A percentile compares a stretch with the other conserved stretches of the same genome.
Evolutionary conservation across 2,888 invertebrate genomes (phyloP).

Genomic region (Dicranocentrus wangi): DNA sequence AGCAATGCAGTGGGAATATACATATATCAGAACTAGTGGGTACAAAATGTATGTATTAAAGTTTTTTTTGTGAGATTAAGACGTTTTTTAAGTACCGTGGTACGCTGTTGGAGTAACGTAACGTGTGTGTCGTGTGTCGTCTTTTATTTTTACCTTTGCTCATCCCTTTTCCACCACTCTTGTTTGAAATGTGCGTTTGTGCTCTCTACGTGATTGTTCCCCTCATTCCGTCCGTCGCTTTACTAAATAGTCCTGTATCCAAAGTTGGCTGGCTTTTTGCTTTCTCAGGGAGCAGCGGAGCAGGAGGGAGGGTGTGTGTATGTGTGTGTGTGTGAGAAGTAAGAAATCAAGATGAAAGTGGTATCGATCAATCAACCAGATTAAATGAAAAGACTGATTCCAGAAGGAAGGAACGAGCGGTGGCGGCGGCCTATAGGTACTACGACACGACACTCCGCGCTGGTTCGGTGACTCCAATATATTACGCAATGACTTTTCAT

Average conservation of each 20-base stretch:
- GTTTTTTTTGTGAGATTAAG: conserved; percentile 37
- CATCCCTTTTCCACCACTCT: background rate
- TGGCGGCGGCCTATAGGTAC: background rate
- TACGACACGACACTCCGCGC: background rate
- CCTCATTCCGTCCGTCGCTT: too few relatives aligned
- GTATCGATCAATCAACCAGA: conserved; percentile 68
- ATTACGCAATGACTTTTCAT: conserved; percentile 51
- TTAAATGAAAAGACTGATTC: conserved; percentile 66
- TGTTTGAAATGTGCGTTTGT: background rate
- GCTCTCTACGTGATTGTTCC: too few relatives aligned
- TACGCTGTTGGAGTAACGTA: background rate
- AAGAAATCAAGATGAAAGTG: conserved; percentile 65
- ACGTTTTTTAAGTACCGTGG: conserved; percentile 31
- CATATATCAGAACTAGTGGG: too few relatives aligned
- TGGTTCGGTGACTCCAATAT: conserved; percentile 36
- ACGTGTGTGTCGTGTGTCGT: conserved; percentile 22
- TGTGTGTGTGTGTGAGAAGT: conserved; percentile 4
- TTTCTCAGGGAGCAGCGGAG: too few relatives aligned
- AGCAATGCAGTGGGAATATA: too few relatives aligned
- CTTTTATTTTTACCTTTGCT: background rate
- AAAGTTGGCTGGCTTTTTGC: too few relatives aligned
- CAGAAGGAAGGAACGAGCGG: too few relatives aligned
- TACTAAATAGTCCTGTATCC: too few relatives aligned
- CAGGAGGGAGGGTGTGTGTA: background rate
- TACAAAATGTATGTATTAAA: conserved; percentile 5